phyloP scores from a whole-genome alignment of 1,140 invertebrate genomes.

The Phthorimaea operculella region DNA sequence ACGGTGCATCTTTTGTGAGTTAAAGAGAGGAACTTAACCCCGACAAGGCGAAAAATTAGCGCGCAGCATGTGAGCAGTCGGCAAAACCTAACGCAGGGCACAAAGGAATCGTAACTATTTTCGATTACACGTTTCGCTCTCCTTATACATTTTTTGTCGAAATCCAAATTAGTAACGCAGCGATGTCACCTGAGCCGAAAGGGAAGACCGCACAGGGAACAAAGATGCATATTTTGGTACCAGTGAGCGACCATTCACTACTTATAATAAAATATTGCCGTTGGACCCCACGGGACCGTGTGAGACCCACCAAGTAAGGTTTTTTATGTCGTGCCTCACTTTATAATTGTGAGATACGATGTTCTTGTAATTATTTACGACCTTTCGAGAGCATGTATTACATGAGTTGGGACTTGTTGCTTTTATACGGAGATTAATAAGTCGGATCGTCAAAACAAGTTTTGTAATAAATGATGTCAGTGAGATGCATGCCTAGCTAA shows the following conservation, averaged over 20 bases:
- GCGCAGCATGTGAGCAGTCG: slow-evolving; percentile 42
- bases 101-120: slow-evolving; percentile 23
- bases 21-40: slow-evolving; percentile 32
- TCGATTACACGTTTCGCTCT: slow-evolving; percentile 26
- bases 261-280: slow-evolving; percentile 55
- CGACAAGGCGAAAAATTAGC: slow-evolving; percentile 48
- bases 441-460: background rate
- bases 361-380: slow-evolving; percentile 46
- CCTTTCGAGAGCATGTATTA: slow-evolving; percentile 1
- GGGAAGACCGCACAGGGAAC: slow-evolving; percentile 46
- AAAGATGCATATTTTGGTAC: slow-evolving; percentile 55
- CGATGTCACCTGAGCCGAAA: slow-evolving; percentile 56
- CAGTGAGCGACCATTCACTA: slow-evolving; percentile 43
- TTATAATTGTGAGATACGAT: slow-evolving; percentile 49
- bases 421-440: background rate
- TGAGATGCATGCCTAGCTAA: background rate
- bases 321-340: slow-evolving; percentile 40
- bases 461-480: background rate
- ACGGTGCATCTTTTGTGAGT: slow-evolving; percentile 51
- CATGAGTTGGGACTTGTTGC: background rate
- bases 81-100: slow-evolving; percentile 15
- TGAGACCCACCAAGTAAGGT: slow-evolving; percentile 31
- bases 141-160: slow-evolving; percentile 18
- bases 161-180: slow-evolving; percentile 50
- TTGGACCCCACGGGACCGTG: slow-evolving; percentile 43